A percentile compares a stretch with the other conserved stretches of the same genome.
Conservation (phyloP, 2,113 vertebrate species). For the Cryptomyrus ogoouensis region DNA sequence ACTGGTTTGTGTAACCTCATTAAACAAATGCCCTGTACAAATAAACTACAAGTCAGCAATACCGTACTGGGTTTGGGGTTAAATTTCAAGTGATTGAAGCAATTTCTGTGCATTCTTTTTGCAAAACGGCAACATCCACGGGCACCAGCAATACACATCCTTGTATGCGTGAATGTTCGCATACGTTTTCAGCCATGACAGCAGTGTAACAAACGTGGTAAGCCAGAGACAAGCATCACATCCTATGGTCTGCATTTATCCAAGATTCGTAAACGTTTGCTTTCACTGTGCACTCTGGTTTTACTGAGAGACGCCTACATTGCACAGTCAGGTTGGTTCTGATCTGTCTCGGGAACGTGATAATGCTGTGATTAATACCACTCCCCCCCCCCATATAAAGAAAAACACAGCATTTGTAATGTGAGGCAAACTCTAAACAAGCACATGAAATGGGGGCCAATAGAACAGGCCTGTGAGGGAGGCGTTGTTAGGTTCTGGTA, state of each 20-base stretch:
- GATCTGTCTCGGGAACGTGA: background rate
- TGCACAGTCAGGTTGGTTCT: background rate
- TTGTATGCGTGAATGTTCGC: conserved; percentile 31
- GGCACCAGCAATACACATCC: conserved; percentile 1
- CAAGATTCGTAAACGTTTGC: background rate
- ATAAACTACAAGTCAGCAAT: conserved; percentile 52
- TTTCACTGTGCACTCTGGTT: background rate
- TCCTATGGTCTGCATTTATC: background rate
- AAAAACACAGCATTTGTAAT: conserved; percentile 6
- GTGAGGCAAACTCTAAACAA: conserved; percentile 8
- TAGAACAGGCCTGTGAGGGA: background rate
- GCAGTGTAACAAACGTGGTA: background rate
- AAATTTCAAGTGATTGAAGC: conserved; percentile 45
- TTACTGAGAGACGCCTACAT: background rate
- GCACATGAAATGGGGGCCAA: background rate
- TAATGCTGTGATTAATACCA: background rate
- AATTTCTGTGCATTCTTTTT: conserved; percentile 28
- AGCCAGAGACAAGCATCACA: background rate
- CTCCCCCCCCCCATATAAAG: background rate
- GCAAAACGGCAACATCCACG: background rate
- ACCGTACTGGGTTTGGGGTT: conserved; percentile 39
- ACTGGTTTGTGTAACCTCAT: conserved; percentile 61
- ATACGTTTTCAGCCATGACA: conserved; percentile 17
- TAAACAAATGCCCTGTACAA: conserved; percentile 55
- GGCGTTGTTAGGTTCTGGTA: background rate